phyloP scores from a whole-genome alignment of 2,888 invertebrate genomes.

The Pherbina coryleti region DNA sequence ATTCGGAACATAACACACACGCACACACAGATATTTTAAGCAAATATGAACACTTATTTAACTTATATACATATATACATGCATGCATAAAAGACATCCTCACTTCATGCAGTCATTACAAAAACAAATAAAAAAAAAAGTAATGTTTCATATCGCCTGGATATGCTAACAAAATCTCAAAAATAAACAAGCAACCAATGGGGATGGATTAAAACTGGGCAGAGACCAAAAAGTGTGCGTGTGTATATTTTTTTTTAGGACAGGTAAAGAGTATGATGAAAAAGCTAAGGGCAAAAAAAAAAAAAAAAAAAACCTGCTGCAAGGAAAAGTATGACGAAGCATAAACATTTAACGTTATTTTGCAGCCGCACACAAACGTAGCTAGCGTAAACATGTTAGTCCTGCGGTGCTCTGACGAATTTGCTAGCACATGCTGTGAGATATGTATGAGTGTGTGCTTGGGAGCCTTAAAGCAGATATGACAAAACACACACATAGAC shows the following conservation, averaged over 20 bases:
- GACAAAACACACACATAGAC: too few relatives aligned
- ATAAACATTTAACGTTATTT: constrained; percentile 15
- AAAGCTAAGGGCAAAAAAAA: background rate
- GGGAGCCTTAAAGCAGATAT: too few relatives aligned
- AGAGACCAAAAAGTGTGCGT: background rate
- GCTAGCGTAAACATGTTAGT: background rate
- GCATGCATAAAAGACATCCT: background rate
- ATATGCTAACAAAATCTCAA: constrained; percentile 20
- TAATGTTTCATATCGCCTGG: constrained; percentile 4
- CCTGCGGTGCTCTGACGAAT: constrained; percentile 1
- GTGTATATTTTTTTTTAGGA: background rate
- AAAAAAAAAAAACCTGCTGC: background rate
- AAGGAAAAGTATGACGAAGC: background rate
- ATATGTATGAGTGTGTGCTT: background rate
- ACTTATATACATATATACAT: constrained; percentile 7
- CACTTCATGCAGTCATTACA: background rate
- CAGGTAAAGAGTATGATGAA: background rate
- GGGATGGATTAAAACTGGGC: constrained; percentile 8
- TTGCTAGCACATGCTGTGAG: background rate
- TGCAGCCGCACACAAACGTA: background rate
- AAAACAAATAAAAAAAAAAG: background rate
- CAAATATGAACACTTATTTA: too few relatives aligned
- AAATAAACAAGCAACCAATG: constrained; percentile 10
- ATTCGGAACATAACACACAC: background rate
- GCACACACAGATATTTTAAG: too few relatives aligned